Percentiles rank a stretch among this genome's conserved stretches.
Evolutionary conservation across 64 coral and sea anemone genomes (phyloP).

Genomic region (Porites lutea): DNA sequence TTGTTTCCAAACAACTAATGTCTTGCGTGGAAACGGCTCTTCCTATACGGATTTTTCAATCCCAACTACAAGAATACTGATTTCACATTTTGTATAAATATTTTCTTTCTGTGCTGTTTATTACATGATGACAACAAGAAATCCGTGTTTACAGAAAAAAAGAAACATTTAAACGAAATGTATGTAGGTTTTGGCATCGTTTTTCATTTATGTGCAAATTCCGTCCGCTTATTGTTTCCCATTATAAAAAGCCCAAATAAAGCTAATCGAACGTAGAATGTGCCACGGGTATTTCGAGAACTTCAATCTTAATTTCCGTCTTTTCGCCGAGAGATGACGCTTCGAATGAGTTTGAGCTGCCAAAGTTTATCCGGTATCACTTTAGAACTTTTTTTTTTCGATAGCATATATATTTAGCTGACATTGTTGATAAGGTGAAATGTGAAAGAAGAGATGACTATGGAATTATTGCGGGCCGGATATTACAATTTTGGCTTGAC

Average conservation of each 20-base stretch:
- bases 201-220: background rate
- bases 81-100: no score
- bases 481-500: background rate
- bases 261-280: background rate
- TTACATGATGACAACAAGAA: no score
- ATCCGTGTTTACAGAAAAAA: no score
- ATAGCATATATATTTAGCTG: background rate
- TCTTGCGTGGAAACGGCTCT: no score
- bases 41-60: no score
- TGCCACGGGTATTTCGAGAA: background rate
- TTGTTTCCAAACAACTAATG: no score
- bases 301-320: constrained; percentile 7
- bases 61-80: no score
- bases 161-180: no score
- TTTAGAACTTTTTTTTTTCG: background rate
- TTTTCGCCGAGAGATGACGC: background rate
- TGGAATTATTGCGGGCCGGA: background rate
- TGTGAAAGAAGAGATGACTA: background rate
- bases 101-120: no score
- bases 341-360: background rate
- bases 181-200: background rate
- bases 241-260: background rate
- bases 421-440: background rate
- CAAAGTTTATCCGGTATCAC: background rate
- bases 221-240: background rate